Percentiles rank a stretch among this genome's conserved stretches.
Conservation (phyloP, 1,140 invertebrate species). For the Drosophila sucinea region DNA sequence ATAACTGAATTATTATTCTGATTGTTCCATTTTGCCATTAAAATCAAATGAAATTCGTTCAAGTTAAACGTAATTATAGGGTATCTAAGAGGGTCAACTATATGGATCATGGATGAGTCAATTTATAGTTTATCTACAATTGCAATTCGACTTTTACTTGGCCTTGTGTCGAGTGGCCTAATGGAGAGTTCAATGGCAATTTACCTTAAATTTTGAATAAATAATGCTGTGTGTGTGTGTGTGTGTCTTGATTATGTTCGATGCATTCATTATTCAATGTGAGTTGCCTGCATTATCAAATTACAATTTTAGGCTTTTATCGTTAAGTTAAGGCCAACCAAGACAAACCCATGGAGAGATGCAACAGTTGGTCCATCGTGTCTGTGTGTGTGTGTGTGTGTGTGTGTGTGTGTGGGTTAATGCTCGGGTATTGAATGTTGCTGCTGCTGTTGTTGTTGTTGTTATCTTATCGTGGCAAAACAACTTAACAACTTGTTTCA, state of each 20-base stretch:
- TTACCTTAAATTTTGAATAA: slow-evolving; percentile 1
- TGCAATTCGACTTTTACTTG: too few species aligned
- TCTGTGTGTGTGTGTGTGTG: too few species aligned
- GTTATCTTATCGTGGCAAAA: background rate
- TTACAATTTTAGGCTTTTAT: slow-evolving; percentile 37
- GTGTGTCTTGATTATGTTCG: background rate
- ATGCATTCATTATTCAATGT: slow-evolving; percentile 1
- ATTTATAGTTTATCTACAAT: too few species aligned
- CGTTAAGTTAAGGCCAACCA: slow-evolving; percentile 14
- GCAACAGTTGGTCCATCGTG: slow-evolving; percentile 47
- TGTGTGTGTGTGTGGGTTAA: slow-evolving; percentile 11
- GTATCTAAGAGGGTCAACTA: too few species aligned
- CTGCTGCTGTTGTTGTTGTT: background rate
- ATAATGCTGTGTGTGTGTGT: background rate
- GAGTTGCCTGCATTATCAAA: slow-evolving; percentile 26
- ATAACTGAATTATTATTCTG: too few species aligned
- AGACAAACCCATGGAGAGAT: slow-evolving; percentile 1
- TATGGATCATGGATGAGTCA: too few species aligned
- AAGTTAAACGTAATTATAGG: too few species aligned
- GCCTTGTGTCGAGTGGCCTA: background rate
- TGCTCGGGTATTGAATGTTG: slow-evolving; percentile 6
- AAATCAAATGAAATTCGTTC: too few species aligned
- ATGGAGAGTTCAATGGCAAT: background rate
- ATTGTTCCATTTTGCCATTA: too few species aligned
- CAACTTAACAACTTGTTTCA: slow-evolving; percentile 51